Base-by-base conservation (phyloP, 1,140 invertebrate species). In the Bombus pyrosoma region DNA sequence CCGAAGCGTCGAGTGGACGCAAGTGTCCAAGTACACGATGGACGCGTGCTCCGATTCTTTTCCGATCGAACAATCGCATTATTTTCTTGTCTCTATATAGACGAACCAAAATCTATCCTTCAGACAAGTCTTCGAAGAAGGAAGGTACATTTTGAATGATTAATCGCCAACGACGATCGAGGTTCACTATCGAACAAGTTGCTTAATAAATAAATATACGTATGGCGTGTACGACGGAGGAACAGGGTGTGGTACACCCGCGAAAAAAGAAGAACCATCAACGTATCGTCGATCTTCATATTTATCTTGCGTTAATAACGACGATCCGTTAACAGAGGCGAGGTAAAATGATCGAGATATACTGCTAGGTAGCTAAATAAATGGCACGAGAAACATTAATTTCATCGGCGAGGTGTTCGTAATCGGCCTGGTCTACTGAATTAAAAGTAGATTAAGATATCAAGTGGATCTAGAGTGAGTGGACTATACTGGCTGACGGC, bases 401-500 rank as follows among this genome's bases (percentile, higher is more conserved):
- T 85, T 64, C 68, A n/a, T 13, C 43, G 25, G 53, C 22, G 53
- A 57, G 8, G 68, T 43, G 39, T n/a, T 71, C n/a, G 83, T 73
- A 80, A 85, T 85, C 83, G 76, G 32, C 37, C 32, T 28, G 28
- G 76, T 85, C 76, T 39, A 59, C 15, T 47, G 83, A 85, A 80
- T 85, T 72, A 80, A 85, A 85, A 80, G 53, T 64, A 73, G 81
- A 83, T 82, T 39, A 83, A 76, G 81, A 76, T 69, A 86, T 82
- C 79, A 86, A 53, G 69, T 4, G 66, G 12, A 72, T 59, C 72
- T 76, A 53, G 77, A n/a, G 2, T 37, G 41, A 43, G 32, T 34
- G n/a, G 12, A 59, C 62, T 77, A 64, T 41, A 68, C 47, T 53
- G 47, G 18, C 18, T 53, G 47, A 53, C 47, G 47, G 18, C 18